Evolutionary conservation across 2,888 invertebrate genomes (phyloP).

Genomic region (Pocota personata): DNA sequence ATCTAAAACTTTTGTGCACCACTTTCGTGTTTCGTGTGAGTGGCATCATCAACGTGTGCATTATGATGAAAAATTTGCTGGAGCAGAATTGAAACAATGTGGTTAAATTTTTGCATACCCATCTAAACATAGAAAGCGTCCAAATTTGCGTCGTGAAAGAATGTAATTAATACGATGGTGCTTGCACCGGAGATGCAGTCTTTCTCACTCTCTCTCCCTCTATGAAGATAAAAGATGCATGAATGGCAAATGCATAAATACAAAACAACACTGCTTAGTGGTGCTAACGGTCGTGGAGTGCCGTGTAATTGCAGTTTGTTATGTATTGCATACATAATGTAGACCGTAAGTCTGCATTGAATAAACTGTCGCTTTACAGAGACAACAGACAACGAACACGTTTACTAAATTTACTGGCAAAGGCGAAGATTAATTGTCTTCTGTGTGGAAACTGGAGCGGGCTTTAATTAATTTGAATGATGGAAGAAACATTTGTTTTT

Average conservation of each 20-base stretch:
- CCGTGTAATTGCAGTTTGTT: conserved; percentile 41
- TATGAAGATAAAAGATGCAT: background rate
- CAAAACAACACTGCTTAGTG: background rate
- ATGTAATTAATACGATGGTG: conserved; percentile 44
- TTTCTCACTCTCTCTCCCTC: background rate
- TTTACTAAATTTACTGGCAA: conserved; percentile 13
- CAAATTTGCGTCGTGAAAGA: conserved; percentile 51
- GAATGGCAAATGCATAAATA: conserved; percentile 19
- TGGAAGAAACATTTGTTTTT: background rate
- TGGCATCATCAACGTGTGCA: conserved; percentile 8
- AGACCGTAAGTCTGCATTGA: conserved; percentile 16
- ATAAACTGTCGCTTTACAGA: conserved; percentile 26
- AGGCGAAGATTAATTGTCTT: conserved; percentile 21
- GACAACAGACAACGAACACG: background rate
- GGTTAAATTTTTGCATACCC: conserved; percentile 11
- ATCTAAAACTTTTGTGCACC: conserved; percentile 24
- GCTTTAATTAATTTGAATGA: conserved; percentile 29
- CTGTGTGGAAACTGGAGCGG: conserved; percentile 6
- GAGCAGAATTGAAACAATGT: conserved; percentile 26
- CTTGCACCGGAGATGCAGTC: background rate
- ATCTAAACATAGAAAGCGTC: conserved; percentile 27
- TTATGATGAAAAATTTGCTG: conserved; percentile 26
- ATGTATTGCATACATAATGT: conserved; percentile 38
- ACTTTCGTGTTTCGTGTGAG: conserved; percentile 33
- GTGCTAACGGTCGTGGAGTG: background rate